These are phyloP conservation scores for Villa cingulata DNA, from an alignment of 2,888 invertebrate species.

Conservation along the genomic window DNA sequence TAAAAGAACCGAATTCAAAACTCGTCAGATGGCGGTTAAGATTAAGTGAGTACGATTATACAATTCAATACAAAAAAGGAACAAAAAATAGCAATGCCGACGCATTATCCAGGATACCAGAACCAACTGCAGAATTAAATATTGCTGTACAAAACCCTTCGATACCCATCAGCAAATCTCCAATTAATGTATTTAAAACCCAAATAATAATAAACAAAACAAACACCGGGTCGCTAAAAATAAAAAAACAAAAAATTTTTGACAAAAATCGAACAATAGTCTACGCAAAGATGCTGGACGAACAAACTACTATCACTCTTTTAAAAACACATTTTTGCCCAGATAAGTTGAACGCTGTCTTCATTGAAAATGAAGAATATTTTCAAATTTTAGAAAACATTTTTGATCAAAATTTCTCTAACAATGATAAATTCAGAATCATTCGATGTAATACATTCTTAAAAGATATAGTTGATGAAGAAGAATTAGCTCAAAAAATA, in stretches of 20 bases:
- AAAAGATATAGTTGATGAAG: slow-evolving; percentile 7
- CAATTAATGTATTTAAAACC: not conserved
- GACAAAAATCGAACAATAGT: not conserved
- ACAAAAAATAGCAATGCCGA: not conserved
- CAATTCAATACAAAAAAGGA: too few relatives aligned
- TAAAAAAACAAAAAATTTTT: slow-evolving; percentile 4
- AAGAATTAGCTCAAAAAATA: slow-evolving; percentile 11
- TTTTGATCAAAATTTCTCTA: not conserved
- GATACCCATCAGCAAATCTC: not conserved
- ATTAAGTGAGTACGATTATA: too few relatives aligned
- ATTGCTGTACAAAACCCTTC: not conserved
- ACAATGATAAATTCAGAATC: not conserved
- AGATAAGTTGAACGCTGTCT: slow-evolving; percentile 6
- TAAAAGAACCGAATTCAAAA: too few relatives aligned
- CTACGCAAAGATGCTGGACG: not conserved
- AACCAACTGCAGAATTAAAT: too few relatives aligned
- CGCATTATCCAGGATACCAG: too few relatives aligned
- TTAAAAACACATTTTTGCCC: slow-evolving; percentile 9
- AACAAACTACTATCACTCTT: slow-evolving; percentile 2
- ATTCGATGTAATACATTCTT: not conserved
- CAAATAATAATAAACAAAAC: slow-evolving; percentile 1
- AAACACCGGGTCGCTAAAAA: slow-evolving; percentile 4
- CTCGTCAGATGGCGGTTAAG: too few relatives aligned
- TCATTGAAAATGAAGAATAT: slow-evolving; percentile 5
- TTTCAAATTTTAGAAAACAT: not conserved